These are phyloP conservation scores for Malacoraja senta DNA, from an alignment of 2,797 vertebrate species.

Conservation along the genomic window DNA sequence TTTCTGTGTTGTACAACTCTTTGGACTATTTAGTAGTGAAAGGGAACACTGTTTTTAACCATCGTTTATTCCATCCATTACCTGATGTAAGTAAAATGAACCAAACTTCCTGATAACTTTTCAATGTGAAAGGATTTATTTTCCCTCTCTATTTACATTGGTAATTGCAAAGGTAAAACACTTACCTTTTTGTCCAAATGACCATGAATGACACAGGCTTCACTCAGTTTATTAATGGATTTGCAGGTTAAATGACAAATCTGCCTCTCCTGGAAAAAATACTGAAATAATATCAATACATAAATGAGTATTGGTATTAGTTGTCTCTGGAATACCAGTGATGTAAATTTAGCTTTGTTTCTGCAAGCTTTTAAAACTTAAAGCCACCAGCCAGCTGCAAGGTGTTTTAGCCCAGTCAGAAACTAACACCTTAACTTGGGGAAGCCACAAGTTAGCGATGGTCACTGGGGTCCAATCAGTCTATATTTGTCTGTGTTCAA, in stretches of 20 bases:
- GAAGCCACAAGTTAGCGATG: constrained; percentile 49
- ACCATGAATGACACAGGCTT: too few species aligned
- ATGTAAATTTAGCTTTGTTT: background rate
- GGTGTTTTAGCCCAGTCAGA: background rate
- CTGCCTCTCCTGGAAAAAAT: background rate
- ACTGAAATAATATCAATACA: background rate
- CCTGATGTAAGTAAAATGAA: background rate
- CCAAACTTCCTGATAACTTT: background rate
- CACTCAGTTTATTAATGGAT: background rate
- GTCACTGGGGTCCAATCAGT: constrained; percentile 43
- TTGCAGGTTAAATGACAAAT: background rate
- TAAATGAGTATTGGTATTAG: background rate
- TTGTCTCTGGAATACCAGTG: background rate
- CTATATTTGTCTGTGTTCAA: constrained; percentile 43
- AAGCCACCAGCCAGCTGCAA: too few species aligned
- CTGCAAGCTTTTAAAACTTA: background rate
- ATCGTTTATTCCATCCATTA: background rate
- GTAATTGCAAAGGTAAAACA: background rate
- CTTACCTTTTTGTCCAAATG: background rate
- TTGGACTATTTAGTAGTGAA: too few species aligned
- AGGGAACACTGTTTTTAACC: background rate
- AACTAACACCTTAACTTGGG: constrained; percentile 40
- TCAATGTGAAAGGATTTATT: background rate
- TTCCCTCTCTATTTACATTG: background rate
- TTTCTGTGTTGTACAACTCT: too few species aligned